These are phyloP conservation scores for Apodemia mormo DNA, from an alignment of 2,888 invertebrate genomes.

Conservation along the genomic window DNA sequence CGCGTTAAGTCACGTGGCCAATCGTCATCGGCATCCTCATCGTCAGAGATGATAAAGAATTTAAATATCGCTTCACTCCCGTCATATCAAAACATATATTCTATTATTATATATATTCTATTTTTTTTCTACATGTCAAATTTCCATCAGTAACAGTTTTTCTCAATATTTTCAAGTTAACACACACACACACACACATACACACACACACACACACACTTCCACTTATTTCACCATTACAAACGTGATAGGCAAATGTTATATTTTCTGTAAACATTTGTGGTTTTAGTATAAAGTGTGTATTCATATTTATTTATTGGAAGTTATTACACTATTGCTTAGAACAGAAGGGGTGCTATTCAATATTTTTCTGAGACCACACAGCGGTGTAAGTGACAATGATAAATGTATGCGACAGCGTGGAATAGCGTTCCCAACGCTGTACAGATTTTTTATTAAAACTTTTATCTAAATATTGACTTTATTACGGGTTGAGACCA, in stretches of 20 bases:
- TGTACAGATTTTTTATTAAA: not conserved
- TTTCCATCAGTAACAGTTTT: too few species aligned
- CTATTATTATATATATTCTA: too few species aligned
- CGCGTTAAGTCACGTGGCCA: too few species aligned
- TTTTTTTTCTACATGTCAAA: too few species aligned
- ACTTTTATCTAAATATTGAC: slow-evolving; percentile 3
- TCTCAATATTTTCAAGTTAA: too few species aligned
- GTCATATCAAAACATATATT: too few species aligned
- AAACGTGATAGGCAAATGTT: not conserved
- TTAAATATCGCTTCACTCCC: too few species aligned
- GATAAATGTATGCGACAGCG: slow-evolving; percentile 17
- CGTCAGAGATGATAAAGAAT: too few species aligned
- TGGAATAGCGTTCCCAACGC: slow-evolving; percentile 2
- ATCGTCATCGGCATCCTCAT: too few species aligned
- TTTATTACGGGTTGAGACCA: not conserved
- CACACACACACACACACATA: too few species aligned
- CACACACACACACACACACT: too few species aligned
- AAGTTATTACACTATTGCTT: slow-evolving; percentile 6
- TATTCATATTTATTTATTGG: not conserved
- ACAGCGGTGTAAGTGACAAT: slow-evolving; percentile 13
- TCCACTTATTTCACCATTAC: too few species aligned
- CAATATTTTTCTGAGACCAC: slow-evolving; percentile 18
- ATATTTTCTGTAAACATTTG: not conserved
- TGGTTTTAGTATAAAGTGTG: not conserved
- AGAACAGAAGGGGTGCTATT: not conserved